These are phyloP conservation scores for Menidia beryllina DNA, from an alignment of 2,113 vertebrate species.

Conservation along the genomic window DNA sequence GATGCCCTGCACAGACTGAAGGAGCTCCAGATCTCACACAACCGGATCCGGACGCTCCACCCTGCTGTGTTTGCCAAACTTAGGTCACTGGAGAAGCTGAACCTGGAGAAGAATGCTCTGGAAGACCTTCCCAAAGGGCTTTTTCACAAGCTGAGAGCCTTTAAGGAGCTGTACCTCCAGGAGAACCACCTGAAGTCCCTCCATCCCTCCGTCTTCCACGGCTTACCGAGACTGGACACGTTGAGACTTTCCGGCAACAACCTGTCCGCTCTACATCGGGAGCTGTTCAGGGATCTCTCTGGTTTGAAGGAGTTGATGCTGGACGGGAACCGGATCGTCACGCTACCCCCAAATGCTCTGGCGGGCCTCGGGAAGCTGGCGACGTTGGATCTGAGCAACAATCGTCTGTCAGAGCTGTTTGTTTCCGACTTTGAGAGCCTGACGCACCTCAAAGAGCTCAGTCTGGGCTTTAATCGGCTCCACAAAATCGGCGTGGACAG, in stretches of 20 bases:
- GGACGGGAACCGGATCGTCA: conserved; percentile 51
- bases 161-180: conserved; percentile 64
- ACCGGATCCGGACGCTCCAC: conserved; percentile 58
- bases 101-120: conserved; percentile 65
- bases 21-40: conserved; percentile 67
- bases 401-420: conserved; percentile 40
- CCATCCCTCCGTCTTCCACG: conserved; percentile 46
- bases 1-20: conserved; percentile 43
- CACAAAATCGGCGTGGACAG: conserved; percentile 14
- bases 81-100: conserved; percentile 54
- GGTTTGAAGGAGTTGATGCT: conserved; percentile 60
- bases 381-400: conserved; percentile 62
- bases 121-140: conserved; percentile 47
- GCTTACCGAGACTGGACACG: conserved; percentile 30
- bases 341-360: conserved; percentile 54
- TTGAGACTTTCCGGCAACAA: conserved; percentile 64
- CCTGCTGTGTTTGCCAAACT: conserved; percentile 47
- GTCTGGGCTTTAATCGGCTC: conserved; percentile 66
- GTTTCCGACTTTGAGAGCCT: conserved; percentile 36
- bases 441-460: conserved; percentile 55
- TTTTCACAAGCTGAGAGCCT: conserved; percentile 40
- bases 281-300: conserved; percentile 55
- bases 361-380: conserved; percentile 32
- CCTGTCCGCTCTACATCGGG: conserved; percentile 37
- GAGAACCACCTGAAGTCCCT: conserved; percentile 64